Base-by-base conservation (phyloP, 1,140 invertebrate genomes). In the Lithobius niger region DNA sequence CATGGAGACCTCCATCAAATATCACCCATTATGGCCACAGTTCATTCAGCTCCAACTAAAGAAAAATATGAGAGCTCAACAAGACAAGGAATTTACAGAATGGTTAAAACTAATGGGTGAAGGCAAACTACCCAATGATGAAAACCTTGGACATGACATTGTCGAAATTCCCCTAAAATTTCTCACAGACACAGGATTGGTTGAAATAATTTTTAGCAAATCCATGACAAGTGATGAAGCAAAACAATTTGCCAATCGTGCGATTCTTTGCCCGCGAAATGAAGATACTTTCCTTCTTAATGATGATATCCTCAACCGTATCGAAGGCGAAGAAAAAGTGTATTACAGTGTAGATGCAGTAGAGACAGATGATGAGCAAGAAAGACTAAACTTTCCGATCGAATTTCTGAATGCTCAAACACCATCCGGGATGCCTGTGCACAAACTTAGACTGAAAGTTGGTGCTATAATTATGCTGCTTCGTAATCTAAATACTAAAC, bases 341-440 rank as follows among this genome's bases (percentile, higher is more conserved):
- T 36, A 36, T 36, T n/a, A 10, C 21, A 59, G 56, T 27, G 49
- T 59, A 18, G 63, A 66, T 47, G 53, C 28, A 21, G 42, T 61
- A 25, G 18, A 27, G 24, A 19, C 54, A 22, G 56, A 56, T 15
- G 63, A 68, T 44, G 42, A 27, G 21, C 55, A 61, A 18, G 28
- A 67, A 22, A 27, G 42, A 25, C 3, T 19, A 26, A 16, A 36
- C 16, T 69, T 61, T 57, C 66, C 68, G 4, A 36, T 61, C 6
- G 69, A 72, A 60, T 66, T 66, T 62, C 50, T 73, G 10, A 65
- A 74, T 57, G 57, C 59, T 6, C 47, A 68, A n/a, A 63, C 62
- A 6, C 62, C 64, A 19, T 58, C 64, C 25, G 68, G 70, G 4
- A 27, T 68, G 13, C 70, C 72, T 16, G 65, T 65, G 18, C 71